phyloP scores from a whole-genome alignment of 1,140 invertebrate genomes.

The Bombyx mori region DNA sequence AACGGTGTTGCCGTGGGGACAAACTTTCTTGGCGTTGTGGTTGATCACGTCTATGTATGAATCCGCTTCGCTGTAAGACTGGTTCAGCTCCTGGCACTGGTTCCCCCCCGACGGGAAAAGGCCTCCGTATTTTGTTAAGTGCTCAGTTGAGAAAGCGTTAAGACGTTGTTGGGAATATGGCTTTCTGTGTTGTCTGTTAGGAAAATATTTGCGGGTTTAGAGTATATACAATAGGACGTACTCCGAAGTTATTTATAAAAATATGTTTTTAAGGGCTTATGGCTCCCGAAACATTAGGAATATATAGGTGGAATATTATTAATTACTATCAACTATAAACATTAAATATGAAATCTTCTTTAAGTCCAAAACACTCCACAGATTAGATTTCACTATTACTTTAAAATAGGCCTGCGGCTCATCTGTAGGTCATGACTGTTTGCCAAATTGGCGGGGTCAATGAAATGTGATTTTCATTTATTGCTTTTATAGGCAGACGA shows the following conservation, averaged over 20 bases:
- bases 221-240: constrained; percentile 3
- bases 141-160: constrained; percentile 68
- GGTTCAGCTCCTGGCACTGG: constrained; percentile 64
- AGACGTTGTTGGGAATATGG: constrained; percentile 69
- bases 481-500: too few relatives aligned
- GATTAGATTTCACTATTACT: too few relatives aligned
- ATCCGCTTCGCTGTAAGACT: constrained; percentile 63
- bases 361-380: too few relatives aligned
- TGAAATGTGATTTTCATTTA: too few relatives aligned
- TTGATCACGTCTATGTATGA: constrained; percentile 65
- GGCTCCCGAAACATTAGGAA: too few relatives aligned
- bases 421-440: too few relatives aligned
- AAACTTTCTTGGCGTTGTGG: constrained; percentile 57
- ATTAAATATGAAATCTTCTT: too few relatives aligned
- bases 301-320: too few relatives aligned
- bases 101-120: constrained; percentile 63
- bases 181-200: constrained; percentile 69
- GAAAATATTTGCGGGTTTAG: constrained; percentile 38
- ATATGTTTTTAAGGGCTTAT: too few relatives aligned
- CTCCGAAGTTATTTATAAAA: neutral
- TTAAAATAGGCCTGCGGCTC: too few relatives aligned
- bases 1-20: constrained; percentile 60
- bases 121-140: constrained; percentile 64
- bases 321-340: too few relatives aligned
- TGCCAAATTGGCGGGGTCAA: too few relatives aligned